Evolutionary conservation across 2,888 invertebrate species (phyloP).

Genomic region (Polymixis lichenea): DNA sequence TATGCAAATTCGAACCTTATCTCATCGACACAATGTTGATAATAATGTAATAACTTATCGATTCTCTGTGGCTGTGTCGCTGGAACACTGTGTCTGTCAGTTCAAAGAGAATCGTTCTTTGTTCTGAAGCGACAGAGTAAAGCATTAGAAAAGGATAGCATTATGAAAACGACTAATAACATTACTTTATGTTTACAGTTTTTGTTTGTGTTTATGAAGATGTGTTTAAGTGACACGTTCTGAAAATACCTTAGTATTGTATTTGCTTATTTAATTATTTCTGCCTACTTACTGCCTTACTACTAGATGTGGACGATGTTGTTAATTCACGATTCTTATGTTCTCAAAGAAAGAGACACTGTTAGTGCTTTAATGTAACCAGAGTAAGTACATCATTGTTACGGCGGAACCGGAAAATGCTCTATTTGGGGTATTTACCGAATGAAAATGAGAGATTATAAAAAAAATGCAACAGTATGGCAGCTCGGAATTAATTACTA

Average conservation of each 20-base stretch:
- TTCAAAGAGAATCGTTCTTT: conserved; percentile 46
- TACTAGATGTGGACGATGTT: not conserved
- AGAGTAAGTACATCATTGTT: not conserved
- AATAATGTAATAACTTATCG: conserved; percentile 24
- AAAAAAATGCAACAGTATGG: too few species aligned
- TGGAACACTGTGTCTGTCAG: conserved; percentile 53
- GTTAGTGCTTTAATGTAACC: not conserved
- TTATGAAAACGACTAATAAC: not conserved
- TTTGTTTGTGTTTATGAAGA: not conserved
- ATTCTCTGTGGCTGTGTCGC: conserved; percentile 13
- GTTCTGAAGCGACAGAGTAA: conserved; percentile 33
- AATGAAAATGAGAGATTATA: not conserved
- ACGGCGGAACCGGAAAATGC: not conserved
- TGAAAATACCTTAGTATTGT: conserved; percentile 16
- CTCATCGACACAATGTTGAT: not conserved
- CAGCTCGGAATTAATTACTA: not conserved
- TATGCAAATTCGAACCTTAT: conserved; percentile 42
- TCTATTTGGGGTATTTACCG: not conserved
- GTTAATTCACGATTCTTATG: not conserved
- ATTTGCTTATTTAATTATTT: not conserved
- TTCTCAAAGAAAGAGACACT: not conserved
- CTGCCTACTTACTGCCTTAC: not conserved
- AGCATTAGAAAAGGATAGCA: conserved; percentile 48
- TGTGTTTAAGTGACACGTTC: too few species aligned
- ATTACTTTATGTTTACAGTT: not conserved